These are phyloP conservation scores for Acropora tenuis DNA, from an alignment of 64 coral and sea anemone genomes.

Conservation along the genomic window DNA sequence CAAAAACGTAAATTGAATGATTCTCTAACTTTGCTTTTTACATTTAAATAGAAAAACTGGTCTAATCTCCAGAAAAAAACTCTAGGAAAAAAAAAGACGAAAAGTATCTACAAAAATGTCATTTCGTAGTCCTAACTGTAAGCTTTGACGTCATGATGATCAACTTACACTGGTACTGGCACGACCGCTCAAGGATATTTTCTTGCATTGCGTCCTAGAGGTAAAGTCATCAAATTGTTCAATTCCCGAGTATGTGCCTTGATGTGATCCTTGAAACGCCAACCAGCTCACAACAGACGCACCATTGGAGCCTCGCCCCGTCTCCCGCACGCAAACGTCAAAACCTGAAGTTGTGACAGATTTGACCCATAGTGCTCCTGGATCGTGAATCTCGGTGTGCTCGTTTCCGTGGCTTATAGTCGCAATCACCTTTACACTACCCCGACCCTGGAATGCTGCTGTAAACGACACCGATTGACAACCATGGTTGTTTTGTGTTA, in stretches of 20 bases:
- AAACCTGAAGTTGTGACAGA: not conserved
- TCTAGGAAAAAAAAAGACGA: too few relatives aligned
- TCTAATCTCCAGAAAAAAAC: too few relatives aligned
- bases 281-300: slow-evolving; percentile 64
- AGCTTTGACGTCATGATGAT: too few relatives aligned
- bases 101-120: too few relatives aligned
- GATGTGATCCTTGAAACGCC: slow-evolving; percentile 40
- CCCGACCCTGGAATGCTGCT: not conserved
- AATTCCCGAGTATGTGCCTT: slow-evolving; percentile 11
- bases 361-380: too few relatives aligned
- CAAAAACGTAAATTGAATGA: too few relatives aligned
- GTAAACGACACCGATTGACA: slow-evolving; percentile 44
- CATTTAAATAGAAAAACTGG: too few relatives aligned
- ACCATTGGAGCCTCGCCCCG: slow-evolving; percentile 45
- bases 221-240: slow-evolving; percentile 29
- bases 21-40: too few relatives aligned
- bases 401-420: too few relatives aligned
- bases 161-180: not conserved
- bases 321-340: slow-evolving; percentile 45
- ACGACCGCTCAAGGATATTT: not conserved
- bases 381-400: too few relatives aligned
- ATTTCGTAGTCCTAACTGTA: too few relatives aligned
- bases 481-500: slow-evolving; percentile 4
- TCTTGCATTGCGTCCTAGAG: slow-evolving; percentile 31
- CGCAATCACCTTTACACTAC: too few relatives aligned